Evolutionary conservation across 2,797 vertebrate species (phyloP).

Genomic region (Carcharodon carcharias): DNA sequence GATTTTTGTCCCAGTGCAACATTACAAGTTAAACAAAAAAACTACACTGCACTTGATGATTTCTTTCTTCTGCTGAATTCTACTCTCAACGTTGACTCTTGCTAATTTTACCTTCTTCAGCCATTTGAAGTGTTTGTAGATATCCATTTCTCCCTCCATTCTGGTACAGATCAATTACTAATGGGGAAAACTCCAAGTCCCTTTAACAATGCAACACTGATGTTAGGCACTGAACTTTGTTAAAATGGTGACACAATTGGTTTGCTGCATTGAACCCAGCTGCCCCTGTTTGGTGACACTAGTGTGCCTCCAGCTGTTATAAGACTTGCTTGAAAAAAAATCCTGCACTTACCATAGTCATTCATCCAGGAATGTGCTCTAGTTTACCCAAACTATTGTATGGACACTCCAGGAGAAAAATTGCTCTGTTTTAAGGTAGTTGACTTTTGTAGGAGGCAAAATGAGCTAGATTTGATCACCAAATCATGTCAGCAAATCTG

Average conservation of each 20-base stretch:
- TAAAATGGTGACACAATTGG: background rate
- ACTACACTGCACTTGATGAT: background rate
- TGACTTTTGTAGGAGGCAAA: background rate
- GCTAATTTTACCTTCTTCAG: constrained; percentile 1
- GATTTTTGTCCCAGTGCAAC: background rate
- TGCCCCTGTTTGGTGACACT: background rate
- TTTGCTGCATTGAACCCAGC: background rate
- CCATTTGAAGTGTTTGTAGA: constrained; percentile 27
- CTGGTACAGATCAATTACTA: background rate
- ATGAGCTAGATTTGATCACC: background rate
- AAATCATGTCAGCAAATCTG: background rate
- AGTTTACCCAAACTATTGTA: background rate
- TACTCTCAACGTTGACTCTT: background rate
- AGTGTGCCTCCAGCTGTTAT: background rate
- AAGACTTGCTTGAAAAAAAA: background rate
- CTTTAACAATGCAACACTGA: background rate
- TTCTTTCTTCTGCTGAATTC: background rate
- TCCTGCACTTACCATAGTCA: background rate
- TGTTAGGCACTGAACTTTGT: background rate
- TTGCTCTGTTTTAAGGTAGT: background rate
- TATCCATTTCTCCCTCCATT: background rate
- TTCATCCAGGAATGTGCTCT: background rate
- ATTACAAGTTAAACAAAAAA: background rate
- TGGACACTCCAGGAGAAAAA: background rate
- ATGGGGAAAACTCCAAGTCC: background rate